A percentile compares a stretch with the other conserved stretches of the same genome.
Conservation (phyloP, 2,888 invertebrate genomes). For the Pristionchus fissidentatus region DNA sequence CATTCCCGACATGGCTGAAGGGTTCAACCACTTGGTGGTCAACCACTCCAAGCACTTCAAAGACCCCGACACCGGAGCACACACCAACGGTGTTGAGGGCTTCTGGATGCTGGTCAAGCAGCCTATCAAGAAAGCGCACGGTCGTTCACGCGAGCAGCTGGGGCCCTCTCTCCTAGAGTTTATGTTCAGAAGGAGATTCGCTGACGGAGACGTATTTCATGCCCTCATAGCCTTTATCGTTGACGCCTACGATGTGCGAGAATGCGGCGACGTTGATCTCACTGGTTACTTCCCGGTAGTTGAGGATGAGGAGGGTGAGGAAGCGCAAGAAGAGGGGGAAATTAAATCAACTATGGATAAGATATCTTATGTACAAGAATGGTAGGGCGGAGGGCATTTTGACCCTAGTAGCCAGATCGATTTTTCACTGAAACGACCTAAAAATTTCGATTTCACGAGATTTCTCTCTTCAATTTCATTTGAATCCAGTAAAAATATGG, state of each 20-base stretch:
- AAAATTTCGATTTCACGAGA: no score
- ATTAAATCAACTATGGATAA: no score
- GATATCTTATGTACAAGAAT: no score
- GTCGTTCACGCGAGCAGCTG: not conserved
- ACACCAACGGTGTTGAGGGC: constrained; percentile 44
- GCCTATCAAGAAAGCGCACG: constrained; percentile 11
- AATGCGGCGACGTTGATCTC: not conserved
- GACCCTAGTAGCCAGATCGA: no score
- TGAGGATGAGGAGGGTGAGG: not conserved
- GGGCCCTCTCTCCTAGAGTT: not conserved
- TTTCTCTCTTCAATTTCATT: no score
- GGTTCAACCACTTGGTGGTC: constrained; percentile 25
- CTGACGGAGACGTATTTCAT: not conserved
- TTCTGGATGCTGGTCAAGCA: constrained; percentile 44
- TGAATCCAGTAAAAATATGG: no score
- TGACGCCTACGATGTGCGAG: not conserved
- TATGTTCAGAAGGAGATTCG: not conserved
- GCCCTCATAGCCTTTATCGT: not conserved
- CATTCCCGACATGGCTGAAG: not conserved
- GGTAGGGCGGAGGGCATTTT: no score
- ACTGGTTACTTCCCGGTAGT: no score
- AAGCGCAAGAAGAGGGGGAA: not conserved
- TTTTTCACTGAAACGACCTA: no score
- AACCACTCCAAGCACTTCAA: constrained; percentile 44
- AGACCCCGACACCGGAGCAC: constrained; percentile 47